A percentile compares a stretch with the other conserved stretches of the same genome.
These are phyloP conservation scores for Polyommatus iphigenia DNA, from an alignment of 2,888 invertebrate genomes.

Conservation along the genomic window DNA sequence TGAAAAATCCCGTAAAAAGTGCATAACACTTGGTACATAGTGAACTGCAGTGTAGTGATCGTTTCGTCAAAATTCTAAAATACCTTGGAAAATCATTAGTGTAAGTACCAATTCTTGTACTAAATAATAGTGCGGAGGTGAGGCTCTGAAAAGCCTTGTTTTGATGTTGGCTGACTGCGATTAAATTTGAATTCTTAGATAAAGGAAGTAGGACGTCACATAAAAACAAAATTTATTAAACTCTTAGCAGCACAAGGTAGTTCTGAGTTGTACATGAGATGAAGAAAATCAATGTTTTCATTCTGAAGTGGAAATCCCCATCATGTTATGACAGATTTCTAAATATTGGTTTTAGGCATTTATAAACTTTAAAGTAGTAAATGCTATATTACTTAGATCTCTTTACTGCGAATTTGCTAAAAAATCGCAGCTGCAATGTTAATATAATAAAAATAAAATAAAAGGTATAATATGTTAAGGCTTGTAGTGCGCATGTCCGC, in stretches of 20 bases:
- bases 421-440: not conserved
- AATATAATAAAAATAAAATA: not conserved
- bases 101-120: slow-evolving; percentile 54
- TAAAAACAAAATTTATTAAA: not conserved
- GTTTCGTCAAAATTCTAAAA: slow-evolving; percentile 47
- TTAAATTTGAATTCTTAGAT: not conserved
- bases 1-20: slow-evolving; percentile 59
- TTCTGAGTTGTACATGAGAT: not conserved
- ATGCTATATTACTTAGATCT: not conserved
- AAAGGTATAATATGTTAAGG: slow-evolving; percentile 4
- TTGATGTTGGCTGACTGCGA: not conserved
- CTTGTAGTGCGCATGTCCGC: slow-evolving; percentile 45
- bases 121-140: not conserved
- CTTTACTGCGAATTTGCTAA: not conserved
- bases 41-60: slow-evolving; percentile 50
- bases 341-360: not conserved
- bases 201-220: not conserved
- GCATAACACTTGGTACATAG: slow-evolving; percentile 42
- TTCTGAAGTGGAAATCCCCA: slow-evolving; percentile 17
- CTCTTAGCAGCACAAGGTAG: not conserved
- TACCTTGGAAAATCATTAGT: slow-evolving; percentile 48
- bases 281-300: slow-evolving; percentile 36
- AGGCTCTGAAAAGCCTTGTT: not conserved
- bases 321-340: not conserved
- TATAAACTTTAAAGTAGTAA: not conserved